phyloP scores from a whole-genome alignment of 2,888 invertebrate genomes.

The Lochmaea crataegi region DNA sequence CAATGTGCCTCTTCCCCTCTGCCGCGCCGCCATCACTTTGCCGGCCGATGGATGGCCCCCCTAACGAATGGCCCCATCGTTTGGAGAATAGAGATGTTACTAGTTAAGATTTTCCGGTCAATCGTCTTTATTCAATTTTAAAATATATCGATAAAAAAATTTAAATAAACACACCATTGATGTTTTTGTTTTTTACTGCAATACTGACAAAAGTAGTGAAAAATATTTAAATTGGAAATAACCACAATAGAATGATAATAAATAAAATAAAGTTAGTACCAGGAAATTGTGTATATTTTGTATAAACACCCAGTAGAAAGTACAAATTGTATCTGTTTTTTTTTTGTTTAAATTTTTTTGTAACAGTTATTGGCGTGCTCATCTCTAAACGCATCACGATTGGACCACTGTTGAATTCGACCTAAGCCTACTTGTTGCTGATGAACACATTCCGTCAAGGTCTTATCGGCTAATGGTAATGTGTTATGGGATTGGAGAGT shows the following conservation, averaged over 20 bases:
- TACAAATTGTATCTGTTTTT: too few relatives aligned
- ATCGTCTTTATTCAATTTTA: background rate
- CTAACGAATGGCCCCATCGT: conserved; percentile 40
- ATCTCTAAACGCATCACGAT: conserved; percentile 10
- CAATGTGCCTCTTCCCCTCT: conserved; percentile 41
- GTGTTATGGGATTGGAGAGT: conserved; percentile 32
- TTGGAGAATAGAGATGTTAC: conserved; percentile 13
- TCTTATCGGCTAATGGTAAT: conserved; percentile 41
- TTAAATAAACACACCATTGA: too few relatives aligned
- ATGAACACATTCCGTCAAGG: conserved; percentile 52
- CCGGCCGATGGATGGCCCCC: conserved; percentile 43
- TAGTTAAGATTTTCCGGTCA: background rate
- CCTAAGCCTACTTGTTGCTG: conserved; percentile 57
- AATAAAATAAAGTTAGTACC: too few relatives aligned
- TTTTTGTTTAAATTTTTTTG: background rate
- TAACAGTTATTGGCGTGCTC: background rate
- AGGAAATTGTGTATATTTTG: too few relatives aligned
- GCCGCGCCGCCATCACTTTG: conserved; percentile 36
- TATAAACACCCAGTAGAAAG: too few relatives aligned
- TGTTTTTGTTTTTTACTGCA: too few relatives aligned
- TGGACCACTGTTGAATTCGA: conserved; percentile 48
- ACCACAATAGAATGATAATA: too few relatives aligned
- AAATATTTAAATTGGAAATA: too few relatives aligned
- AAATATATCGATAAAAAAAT: background rate
- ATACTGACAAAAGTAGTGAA: too few relatives aligned